These are phyloP conservation scores for Seriola dumerili DNA, from an alignment of 2,113 vertebrate genomes.

Conservation along the genomic window DNA sequence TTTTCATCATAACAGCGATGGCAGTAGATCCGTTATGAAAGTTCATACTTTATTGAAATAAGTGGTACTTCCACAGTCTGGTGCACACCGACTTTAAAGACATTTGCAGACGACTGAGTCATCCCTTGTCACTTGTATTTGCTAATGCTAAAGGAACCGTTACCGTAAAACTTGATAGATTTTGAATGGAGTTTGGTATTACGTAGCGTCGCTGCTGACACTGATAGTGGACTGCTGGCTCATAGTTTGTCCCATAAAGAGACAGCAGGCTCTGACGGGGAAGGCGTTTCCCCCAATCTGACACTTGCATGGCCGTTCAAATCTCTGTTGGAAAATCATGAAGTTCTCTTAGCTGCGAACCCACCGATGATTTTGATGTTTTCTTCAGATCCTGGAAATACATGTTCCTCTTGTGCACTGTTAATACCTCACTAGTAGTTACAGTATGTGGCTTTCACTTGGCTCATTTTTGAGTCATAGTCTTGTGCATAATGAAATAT, in stretches of 20 bases:
- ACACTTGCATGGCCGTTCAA: not conserved
- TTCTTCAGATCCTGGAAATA: not conserved
- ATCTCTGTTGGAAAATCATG: conserved; percentile 10
- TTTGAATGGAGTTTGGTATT: conserved; percentile 29
- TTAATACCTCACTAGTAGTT: not conserved
- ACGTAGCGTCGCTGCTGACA: not conserved
- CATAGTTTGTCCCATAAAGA: conserved; percentile 3
- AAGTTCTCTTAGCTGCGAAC: not conserved
- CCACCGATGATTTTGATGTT: not conserved
- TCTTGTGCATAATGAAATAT: not conserved
- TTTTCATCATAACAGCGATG: not conserved
- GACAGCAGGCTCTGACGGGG: not conserved
- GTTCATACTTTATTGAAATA: not conserved
- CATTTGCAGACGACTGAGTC: not conserved
- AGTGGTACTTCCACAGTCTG: too few relatives aligned
- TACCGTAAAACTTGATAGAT: not conserved
- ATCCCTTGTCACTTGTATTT: not conserved
- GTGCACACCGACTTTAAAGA: not conserved
- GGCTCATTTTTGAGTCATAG: not conserved
- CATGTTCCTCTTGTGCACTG: too few relatives aligned
- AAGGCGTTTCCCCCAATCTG: conserved; percentile 36
- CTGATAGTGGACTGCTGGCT: not conserved
- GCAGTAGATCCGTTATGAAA: not conserved
- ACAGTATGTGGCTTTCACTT: not conserved
- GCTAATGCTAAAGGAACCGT: not conserved